Conservation (phyloP, 2,888 invertebrate genomes). For the Notodonta ziczac region DNA sequence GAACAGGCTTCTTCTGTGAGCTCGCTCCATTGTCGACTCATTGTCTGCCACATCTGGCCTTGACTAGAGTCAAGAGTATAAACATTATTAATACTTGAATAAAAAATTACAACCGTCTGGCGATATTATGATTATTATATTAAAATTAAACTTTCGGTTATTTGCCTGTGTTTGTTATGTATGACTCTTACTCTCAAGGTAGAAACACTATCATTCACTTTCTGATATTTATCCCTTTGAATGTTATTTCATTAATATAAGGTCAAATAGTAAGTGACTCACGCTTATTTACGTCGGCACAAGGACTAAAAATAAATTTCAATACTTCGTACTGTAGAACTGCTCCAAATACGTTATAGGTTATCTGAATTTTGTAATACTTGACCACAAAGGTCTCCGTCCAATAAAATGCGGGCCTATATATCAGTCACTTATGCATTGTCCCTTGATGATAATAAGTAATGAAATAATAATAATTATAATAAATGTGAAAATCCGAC, state of each 20-base stretch:
- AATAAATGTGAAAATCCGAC: no score
- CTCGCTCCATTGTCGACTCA: no score
- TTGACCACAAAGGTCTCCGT: neutral
- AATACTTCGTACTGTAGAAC: slow-evolving; percentile 7
- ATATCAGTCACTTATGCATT: no score
- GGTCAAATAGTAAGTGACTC: slow-evolving; percentile 1
- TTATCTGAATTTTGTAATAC: neutral
- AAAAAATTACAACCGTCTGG: no score
- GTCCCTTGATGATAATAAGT: no score
- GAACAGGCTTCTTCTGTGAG: no score
- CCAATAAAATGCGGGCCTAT: neutral
- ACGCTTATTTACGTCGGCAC: neutral
- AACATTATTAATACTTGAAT: no score
- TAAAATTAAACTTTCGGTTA: neutral
- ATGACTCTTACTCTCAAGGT: neutral
- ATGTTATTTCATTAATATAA: slow-evolving; percentile 1
- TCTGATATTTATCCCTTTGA: slow-evolving; percentile 3
- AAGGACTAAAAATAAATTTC: slow-evolving; percentile 1
- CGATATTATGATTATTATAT: neutral
- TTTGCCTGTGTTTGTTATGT: neutral
- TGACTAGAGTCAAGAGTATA: no score
- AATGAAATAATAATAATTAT: no score
- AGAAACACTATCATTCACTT: neutral
- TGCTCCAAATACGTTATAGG: neutral
- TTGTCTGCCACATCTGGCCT: no score